Evolutionary conservation across 2,113 vertebrate genomes (phyloP).

Genomic region (Laterallus jamaicensis): DNA sequence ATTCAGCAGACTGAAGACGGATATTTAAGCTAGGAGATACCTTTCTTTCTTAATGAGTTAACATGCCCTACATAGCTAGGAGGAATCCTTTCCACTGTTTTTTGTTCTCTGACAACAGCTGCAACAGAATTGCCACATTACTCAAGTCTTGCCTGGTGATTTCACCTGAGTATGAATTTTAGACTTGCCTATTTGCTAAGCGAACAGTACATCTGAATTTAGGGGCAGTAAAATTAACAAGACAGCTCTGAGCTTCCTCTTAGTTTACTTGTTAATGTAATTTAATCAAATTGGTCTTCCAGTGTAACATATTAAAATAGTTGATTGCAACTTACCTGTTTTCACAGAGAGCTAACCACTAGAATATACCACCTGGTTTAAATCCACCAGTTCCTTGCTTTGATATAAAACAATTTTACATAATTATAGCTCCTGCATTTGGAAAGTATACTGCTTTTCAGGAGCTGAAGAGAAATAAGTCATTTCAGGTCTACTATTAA

Average conservation of each 20-base stretch:
- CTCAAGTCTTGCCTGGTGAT: background rate
- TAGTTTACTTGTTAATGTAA: background rate
- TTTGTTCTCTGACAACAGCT: background rate
- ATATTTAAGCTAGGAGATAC: background rate
- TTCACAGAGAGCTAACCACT: background rate
- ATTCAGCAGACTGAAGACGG: background rate
- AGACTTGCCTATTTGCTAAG: background rate
- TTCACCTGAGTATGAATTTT: background rate
- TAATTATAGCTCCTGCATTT: background rate
- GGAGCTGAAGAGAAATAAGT: background rate
- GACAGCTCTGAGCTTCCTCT: background rate
- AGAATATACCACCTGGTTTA: background rate
- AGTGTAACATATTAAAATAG: background rate
- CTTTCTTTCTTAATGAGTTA: background rate
- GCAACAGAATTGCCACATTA: background rate
- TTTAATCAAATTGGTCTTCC: background rate
- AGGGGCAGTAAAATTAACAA: background rate
- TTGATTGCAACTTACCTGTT: background rate
- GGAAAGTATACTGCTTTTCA: background rate
- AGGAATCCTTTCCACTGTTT: background rate
- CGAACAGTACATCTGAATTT: background rate
- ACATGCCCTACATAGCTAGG: no score
- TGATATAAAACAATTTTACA: background rate
- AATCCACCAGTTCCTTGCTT: background rate
- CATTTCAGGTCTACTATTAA: background rate